Evolutionary conservation across 2,113 vertebrate species (phyloP), one percentile per base, ranked within the genome.

Genomic region (Anguilla japonica): DNA sequence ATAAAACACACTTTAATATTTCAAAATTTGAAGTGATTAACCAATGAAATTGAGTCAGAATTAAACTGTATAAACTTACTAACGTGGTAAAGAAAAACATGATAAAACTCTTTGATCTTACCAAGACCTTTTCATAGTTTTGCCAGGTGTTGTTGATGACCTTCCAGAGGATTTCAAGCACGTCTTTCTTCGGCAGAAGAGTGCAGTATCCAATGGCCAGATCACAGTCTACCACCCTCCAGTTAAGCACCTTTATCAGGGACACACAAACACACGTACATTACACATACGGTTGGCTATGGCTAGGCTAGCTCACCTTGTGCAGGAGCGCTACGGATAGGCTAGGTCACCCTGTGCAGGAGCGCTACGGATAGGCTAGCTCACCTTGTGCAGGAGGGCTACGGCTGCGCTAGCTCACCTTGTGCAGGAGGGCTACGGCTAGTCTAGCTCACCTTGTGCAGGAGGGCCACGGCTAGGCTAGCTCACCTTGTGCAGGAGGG

Each of bases 91-190:
- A 83, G 2, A 60, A 83, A 57, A 57, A 14, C 34, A 18, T 46
- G n/a, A 85, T 41, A 16, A 79, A 29, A 85, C 15, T 40, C 22
- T 43, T 40, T 50, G 34, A 81, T 88, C 87, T 85, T 95, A 99
- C 98, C 97, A 97, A 85, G 85, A 98, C 94, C 93, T 98, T 99
- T 89, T 96, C 96, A 87, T 99, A 99, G 88, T 99, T 99, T 90
- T 99, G 97, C 96, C 97, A 97, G 0, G 96, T 96, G 80, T 96
- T 97, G 91, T 97, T 96, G 79, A 98, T 95, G 85, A 98, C 94
- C 86, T 97, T 97, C 98, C 98, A 99, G n/a, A 99, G 94, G 80
- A 96, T 96, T 89, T 94, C 95, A 90, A 97, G 96, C 87, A 96
- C 95, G 0, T 96, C 94, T 56, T 95, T 91, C 91, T 96, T 96